phyloP scores from a whole-genome alignment of 2,113 vertebrate species.

The Carlito syrichta region DNA sequence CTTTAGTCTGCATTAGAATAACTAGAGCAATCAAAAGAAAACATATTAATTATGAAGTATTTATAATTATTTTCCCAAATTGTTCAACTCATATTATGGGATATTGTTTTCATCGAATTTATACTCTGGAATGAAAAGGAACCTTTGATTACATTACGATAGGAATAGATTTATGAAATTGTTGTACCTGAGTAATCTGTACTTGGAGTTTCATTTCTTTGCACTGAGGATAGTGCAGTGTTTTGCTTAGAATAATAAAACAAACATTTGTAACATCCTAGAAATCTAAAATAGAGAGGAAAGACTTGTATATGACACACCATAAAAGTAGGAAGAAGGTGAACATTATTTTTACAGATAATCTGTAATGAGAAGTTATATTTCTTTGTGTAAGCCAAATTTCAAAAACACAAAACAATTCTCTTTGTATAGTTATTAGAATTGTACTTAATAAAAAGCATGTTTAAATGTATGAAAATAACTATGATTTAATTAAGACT shows the following conservation, averaged over 20 bases:
- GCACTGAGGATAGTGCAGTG: neutral
- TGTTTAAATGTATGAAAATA: conserved; percentile 45
- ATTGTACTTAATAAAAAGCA: conserved; percentile 22
- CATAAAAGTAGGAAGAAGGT: conserved; percentile 20
- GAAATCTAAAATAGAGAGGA: neutral
- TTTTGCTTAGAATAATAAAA: neutral
- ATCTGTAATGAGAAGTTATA: conserved; percentile 29
- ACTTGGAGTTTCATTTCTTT: neutral
- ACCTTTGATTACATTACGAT: conserved; percentile 37
- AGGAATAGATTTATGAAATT: conserved; percentile 6
- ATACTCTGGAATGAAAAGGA: conserved; percentile 31
- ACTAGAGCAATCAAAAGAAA: neutral
- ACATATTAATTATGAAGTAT: neutral
- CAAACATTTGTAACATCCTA: neutral
- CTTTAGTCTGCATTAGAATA: neutral
- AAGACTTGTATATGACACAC: neutral
- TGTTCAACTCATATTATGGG: neutral
- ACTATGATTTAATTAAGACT: conserved; percentile 36
- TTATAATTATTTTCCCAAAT: neutral
- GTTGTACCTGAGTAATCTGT: neutral
- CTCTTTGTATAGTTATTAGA: conserved; percentile 30
- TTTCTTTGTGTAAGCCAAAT: conserved; percentile 37
- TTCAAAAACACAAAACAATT: conserved; percentile 3
- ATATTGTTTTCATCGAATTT: conserved; percentile 51
- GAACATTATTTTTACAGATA: neutral